phyloP scores from a whole-genome alignment of 1,140 invertebrate genomes.

The Panagrolaimus sp. region DNA sequence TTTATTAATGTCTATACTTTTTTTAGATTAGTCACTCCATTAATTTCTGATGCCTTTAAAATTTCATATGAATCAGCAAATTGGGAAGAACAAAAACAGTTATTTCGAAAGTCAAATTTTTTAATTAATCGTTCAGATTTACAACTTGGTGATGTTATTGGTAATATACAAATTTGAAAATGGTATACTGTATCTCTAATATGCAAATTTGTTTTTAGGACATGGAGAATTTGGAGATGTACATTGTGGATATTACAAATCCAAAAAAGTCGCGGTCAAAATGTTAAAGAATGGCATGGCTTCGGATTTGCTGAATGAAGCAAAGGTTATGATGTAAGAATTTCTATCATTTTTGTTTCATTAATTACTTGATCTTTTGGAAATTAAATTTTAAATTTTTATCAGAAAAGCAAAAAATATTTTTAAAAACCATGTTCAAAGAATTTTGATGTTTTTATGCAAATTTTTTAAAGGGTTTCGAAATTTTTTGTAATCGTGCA shows the following conservation, averaged over 20 bases:
- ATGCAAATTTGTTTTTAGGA: too few species aligned
- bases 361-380: too few species aligned
- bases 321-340: constrained; percentile 58
- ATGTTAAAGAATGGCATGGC: constrained; percentile 76
- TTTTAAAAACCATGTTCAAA: neutral
- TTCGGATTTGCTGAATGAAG: constrained; percentile 53
- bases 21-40: constrained; percentile 65
- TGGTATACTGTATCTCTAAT: too few species aligned
- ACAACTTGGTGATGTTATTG: constrained; percentile 75
- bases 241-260: constrained; percentile 79
- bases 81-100: constrained; percentile 69
- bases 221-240: constrained; percentile 68
- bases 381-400: too few species aligned
- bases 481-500: too few species aligned
- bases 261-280: constrained; percentile 89
- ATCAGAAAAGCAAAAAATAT: too few species aligned
- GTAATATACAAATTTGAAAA: constrained; percentile 90
- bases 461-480: too few species aligned
- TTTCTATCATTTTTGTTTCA: neutral
- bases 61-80: constrained; percentile 37
- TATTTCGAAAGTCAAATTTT: constrained; percentile 80
- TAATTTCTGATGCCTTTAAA: constrained; percentile 50
- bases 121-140: constrained; percentile 76
- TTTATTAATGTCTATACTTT: too few species aligned
- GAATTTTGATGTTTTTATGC: too few species aligned